Conservation (phyloP, 37 sponge, comb jelly and placozoan genomes). For the Petrosia ficiformis region DNA sequence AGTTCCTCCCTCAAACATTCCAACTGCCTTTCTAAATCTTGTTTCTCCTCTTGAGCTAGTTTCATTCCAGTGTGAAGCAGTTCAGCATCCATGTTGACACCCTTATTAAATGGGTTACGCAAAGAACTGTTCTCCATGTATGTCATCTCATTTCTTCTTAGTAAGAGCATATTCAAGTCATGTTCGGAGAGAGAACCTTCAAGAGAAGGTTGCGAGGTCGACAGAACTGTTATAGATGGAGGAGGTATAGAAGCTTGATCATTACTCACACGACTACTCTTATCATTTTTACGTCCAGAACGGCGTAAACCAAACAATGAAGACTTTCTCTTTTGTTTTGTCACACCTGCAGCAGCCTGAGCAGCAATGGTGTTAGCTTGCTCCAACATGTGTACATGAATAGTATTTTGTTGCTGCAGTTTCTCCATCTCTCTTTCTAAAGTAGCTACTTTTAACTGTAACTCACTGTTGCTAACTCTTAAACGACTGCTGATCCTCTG, state of each 20-base stretch:
- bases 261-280: neutral
- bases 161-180: neutral
- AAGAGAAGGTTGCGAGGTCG: neutral
- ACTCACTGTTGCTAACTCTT: slow-evolving; percentile 33
- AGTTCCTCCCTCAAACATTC: slow-evolving; percentile 21
- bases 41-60: slow-evolving; percentile 36
- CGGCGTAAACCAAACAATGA: neutral
- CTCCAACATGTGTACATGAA: neutral
- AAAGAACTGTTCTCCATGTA: neutral
- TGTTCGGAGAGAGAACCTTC: slow-evolving; percentile 2
- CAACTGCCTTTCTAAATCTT: neutral
- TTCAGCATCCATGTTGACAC: neutral
- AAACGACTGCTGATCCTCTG: slow-evolving; percentile 4
- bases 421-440: slow-evolving; percentile 30
- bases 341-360: neutral
- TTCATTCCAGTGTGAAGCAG: slow-evolving; percentile 36
- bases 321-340: neutral
- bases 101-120: neutral
- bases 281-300: neutral
- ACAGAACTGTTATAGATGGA: neutral
- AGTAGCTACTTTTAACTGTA: neutral
- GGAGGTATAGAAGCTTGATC: no score
- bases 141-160: neutral
- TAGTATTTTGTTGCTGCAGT: neutral
- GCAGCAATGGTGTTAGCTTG: neutral